Base-by-base conservation (phyloP, 2,797 vertebrate species). In the Sphenopsis melanotis region DNA sequence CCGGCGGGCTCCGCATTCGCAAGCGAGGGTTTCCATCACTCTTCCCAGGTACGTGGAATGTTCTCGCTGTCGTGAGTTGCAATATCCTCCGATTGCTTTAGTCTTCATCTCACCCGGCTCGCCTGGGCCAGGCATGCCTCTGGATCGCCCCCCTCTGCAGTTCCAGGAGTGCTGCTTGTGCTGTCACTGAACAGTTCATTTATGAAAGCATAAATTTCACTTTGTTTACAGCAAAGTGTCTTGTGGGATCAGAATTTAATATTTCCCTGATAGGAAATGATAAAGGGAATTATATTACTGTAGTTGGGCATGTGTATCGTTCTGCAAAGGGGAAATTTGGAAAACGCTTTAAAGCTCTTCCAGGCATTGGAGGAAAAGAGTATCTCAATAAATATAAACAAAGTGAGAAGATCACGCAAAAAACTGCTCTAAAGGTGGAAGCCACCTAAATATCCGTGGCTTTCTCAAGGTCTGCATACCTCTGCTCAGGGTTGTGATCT, bases 1-100 rank as follows among this genome's bases (percentile, higher is more conserved):
- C 32, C 0, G 2, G 6, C 1, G 32, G 15, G 5, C 4, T 32
- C 36, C 10, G 4, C 69, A 0, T 6, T 12, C 32, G 1, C 46
- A 0, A 4, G 29, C 9, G 1, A 10, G 21, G 0, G 39, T 22
- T 90, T 37, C 63, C 50, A 2, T 22, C 77, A 0, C 34, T 18
- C 34, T 59, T 17, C 18, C 18, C 70, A 7, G 23, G 14, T 6
- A 8, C 1, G 1, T 2, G 24, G 20, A 27, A 47, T n/a, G 30
- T 20, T 7, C 55, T 15, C 29, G 66, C 44, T 55, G 32, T 3
- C 8, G 15, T 42, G 19, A 55, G 12, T 10, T 63, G 64, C 34
- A 41, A 2, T 9, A 37, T n/a, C 24, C 57, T 29, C 44, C 3
- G 19, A 3, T 19, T 12, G n/a, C 13, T 30, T 5, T 29, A 4